These are phyloP conservation scores for Xenentodon cancila DNA, from an alignment of 2,797 vertebrate genomes.

Conservation along the genomic window DNA sequence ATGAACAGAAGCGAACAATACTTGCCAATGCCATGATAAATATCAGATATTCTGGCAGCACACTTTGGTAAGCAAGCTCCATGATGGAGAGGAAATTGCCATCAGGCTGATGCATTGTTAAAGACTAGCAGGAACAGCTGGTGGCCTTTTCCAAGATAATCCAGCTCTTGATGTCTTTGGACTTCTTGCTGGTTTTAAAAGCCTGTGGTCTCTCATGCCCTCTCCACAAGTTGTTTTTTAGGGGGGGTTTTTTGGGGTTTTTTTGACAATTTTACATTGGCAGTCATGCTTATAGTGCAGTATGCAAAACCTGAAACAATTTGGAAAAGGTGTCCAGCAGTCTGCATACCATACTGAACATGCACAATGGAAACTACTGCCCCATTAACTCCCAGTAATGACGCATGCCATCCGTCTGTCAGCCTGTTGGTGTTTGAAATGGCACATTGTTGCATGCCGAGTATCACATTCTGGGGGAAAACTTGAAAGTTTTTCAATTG, in stretches of 20 bases:
- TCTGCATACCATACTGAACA: conserved; percentile 26
- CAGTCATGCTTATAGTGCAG: conserved; percentile 20
- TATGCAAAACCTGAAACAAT: conserved; percentile 44
- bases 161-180: conserved; percentile 58
- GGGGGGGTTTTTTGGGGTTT: no score
- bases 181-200: conserved; percentile 28
- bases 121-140: conserved; percentile 69
- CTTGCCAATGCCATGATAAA: conserved; percentile 77
- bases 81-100: conserved; percentile 66
- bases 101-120: conserved; percentile 71
- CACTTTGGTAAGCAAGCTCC: conserved; percentile 71
- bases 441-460: conserved; percentile 51
- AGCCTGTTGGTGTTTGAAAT: conserved; percentile 57
- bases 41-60: conserved; percentile 73
- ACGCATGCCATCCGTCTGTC: conserved; percentile 62
- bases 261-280: background rate
- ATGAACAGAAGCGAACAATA: conserved; percentile 65
- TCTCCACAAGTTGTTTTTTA: no score
- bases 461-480: conserved; percentile 39
- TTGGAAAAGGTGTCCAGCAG: conserved; percentile 34
- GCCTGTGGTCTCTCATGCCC: conserved; percentile 4
- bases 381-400: conserved; percentile 66
- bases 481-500: conserved; percentile 17
- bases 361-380: conserved; percentile 55
- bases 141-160: conserved; percentile 71